phyloP scores from a whole-genome alignment of 2,797 vertebrate species.

The Microctenopoma steveboyesi region DNA sequence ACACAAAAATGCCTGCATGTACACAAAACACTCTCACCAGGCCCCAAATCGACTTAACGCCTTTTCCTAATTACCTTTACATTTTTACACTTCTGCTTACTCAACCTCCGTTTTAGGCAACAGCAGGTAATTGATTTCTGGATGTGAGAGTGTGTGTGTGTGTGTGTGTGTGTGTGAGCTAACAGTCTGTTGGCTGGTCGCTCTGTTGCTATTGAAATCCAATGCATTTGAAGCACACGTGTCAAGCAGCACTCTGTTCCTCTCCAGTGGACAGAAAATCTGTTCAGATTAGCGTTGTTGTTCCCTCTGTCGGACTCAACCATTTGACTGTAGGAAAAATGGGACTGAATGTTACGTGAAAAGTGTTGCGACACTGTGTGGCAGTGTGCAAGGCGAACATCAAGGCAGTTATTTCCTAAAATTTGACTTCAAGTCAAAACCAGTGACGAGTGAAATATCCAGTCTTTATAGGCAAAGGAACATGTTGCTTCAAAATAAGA shows the following conservation, averaged over 20 bases:
- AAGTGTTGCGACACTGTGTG: constrained; percentile 20
- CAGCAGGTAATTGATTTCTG: constrained; percentile 66
- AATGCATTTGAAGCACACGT: constrained; percentile 33
- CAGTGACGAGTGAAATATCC: constrained; percentile 15
- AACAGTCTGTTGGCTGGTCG: constrained; percentile 31
- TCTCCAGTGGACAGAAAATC: constrained; percentile 40
- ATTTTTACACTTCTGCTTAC: constrained; percentile 72
- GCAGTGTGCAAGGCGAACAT: constrained; percentile 23
- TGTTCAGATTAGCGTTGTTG: constrained; percentile 44
- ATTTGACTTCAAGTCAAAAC: constrained; percentile 48
- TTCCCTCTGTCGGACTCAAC: constrained; percentile 24
- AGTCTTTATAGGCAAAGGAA: constrained; percentile 7
- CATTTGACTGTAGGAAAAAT: constrained; percentile 19
- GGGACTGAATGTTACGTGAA: constrained; percentile 4
- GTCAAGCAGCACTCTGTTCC: constrained; percentile 22
- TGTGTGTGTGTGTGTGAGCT: constrained; percentile 16
- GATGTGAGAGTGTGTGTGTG: constrained; percentile 1
- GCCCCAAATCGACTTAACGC: constrained; percentile 59
- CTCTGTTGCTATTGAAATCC: constrained; percentile 47
- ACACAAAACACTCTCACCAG: constrained; percentile 45
- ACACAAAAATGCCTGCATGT: constrained; percentile 42
- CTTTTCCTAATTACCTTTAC: constrained; percentile 75
- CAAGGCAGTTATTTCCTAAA: constrained; percentile 31
- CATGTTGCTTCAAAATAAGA: constrained; percentile 11
- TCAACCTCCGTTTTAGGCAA: constrained; percentile 61